These are phyloP conservation scores for Pollenia angustigena DNA, from an alignment of 2,888 invertebrate species.

Conservation along the genomic window DNA sequence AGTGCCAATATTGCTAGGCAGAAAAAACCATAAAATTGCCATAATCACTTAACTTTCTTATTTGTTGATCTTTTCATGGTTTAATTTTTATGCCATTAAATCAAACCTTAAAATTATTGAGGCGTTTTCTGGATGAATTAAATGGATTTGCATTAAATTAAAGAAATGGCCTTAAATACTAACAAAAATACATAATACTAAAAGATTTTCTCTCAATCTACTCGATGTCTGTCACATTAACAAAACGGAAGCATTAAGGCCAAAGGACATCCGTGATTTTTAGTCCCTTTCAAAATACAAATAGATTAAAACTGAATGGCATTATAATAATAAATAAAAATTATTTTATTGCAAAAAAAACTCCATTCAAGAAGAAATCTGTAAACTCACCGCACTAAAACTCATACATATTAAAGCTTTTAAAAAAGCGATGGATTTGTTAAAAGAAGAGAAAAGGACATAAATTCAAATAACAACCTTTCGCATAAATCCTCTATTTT, in stretches of 20 bases:
- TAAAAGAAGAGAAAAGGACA: slow-evolving; percentile 47
- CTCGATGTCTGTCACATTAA: slow-evolving; percentile 19
- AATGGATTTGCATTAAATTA: slow-evolving; percentile 62
- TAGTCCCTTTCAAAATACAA: slow-evolving; percentile 10
- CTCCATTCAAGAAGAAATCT: background rate
- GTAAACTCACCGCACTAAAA: background rate
- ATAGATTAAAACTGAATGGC: slow-evolving; percentile 17
- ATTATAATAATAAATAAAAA: slow-evolving; percentile 17
- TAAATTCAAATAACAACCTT: slow-evolving; percentile 55
- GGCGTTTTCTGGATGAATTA: background rate
- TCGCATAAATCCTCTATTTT: slow-evolving; percentile 10
- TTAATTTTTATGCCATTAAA: slow-evolving; percentile 16
- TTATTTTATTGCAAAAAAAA: background rate
- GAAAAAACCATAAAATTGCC: slow-evolving; percentile 21
- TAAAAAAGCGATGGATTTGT: slow-evolving; percentile 63
- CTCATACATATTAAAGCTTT: slow-evolving; percentile 43
- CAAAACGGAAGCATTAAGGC: slow-evolving; percentile 59
- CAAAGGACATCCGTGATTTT: slow-evolving; percentile 64
- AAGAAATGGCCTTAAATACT: slow-evolving; percentile 27
- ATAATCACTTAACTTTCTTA: slow-evolving; percentile 28
- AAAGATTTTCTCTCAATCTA: background rate
- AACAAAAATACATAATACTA: slow-evolving; percentile 34
- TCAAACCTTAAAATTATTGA: slow-evolving; percentile 18
- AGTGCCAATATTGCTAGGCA: background rate
- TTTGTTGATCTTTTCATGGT: slow-evolving; percentile 17